A percentile compares a stretch with the other conserved stretches of the same genome.
Evolutionary conservation across 2,113 vertebrate species (phyloP).

Genomic region (Sigmodon hispidus): DNA sequence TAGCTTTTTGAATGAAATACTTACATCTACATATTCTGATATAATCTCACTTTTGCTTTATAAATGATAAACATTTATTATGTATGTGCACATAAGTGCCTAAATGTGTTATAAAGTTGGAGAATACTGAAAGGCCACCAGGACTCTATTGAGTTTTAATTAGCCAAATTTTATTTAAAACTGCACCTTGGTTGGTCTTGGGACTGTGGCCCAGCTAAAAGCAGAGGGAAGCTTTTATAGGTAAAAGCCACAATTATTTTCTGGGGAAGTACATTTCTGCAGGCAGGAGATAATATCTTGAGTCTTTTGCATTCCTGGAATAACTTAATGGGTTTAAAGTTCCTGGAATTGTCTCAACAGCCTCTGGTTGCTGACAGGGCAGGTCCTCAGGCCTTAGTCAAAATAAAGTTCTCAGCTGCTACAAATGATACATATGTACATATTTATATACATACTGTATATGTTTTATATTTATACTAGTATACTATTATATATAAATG

Average conservation of each 20-base stretch:
- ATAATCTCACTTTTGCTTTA: neutral
- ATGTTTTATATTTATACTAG: neutral
- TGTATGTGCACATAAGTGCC: neutral
- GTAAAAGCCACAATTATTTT: neutral
- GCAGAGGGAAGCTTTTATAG: neutral
- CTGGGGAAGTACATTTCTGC: neutral
- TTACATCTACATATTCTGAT: neutral
- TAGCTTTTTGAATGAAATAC: conserved; percentile 36
- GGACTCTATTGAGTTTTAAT: neutral
- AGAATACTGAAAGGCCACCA: neutral
- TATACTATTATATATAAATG: neutral
- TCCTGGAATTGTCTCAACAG: neutral
- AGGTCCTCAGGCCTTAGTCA: neutral
- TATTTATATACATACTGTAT: neutral
- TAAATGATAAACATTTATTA: neutral
- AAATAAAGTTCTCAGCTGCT: neutral
- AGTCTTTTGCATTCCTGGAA: neutral
- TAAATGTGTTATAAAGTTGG: neutral
- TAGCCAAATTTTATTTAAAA: neutral
- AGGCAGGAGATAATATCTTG: neutral
- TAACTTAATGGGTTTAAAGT: neutral
- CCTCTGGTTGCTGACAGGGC: neutral
- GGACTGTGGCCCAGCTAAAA: neutral
- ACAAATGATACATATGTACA: neutral
- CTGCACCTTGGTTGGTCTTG: neutral